These are phyloP conservation scores for Phodopus roborovskii DNA, from an alignment of 2,113 vertebrate genomes.

Conservation along the genomic window DNA sequence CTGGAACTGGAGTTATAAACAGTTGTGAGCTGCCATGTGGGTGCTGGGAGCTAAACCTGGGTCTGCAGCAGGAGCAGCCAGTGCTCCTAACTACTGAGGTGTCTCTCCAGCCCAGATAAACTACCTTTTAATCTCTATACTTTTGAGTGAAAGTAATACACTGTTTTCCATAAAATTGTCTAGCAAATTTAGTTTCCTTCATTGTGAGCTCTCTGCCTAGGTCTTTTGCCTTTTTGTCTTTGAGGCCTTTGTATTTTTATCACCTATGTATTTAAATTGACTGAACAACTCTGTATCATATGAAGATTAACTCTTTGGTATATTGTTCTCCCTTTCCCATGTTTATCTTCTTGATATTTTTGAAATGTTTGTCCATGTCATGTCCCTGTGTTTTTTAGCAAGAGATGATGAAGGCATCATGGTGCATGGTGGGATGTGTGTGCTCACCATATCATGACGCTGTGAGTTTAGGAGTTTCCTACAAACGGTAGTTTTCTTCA, in stretches of 20 bases:
- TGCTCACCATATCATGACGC: not conserved
- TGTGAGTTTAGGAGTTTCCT: not conserved
- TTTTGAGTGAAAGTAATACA: constrained; percentile 48
- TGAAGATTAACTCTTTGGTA: not conserved
- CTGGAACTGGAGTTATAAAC: not conserved
- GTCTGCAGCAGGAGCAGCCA: not conserved
- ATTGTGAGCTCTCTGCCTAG: constrained; percentile 9
- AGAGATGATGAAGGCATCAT: not conserved
- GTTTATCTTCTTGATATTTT: constrained; percentile 4
- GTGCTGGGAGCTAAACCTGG: not conserved
- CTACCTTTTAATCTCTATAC: not conserved
- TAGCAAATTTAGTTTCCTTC: constrained; percentile 21
- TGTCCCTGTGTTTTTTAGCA: not conserved
- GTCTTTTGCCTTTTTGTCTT: constrained; percentile 30
- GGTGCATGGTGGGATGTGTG: not conserved
- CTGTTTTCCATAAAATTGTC: not conserved
- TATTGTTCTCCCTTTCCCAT: not conserved
- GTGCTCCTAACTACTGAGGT: not conserved
- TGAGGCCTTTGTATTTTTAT: constrained; percentile 18
- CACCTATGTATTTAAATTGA: not conserved
- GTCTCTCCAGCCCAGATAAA: not conserved
- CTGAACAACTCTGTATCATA: not conserved
- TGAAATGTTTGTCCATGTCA: not conserved
- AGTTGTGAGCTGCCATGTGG: not conserved
- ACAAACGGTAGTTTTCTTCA: not conserved